These are phyloP conservation scores for Agrypnus murinus DNA, from an alignment of 2,888 invertebrate genomes.

Conservation along the genomic window DNA sequence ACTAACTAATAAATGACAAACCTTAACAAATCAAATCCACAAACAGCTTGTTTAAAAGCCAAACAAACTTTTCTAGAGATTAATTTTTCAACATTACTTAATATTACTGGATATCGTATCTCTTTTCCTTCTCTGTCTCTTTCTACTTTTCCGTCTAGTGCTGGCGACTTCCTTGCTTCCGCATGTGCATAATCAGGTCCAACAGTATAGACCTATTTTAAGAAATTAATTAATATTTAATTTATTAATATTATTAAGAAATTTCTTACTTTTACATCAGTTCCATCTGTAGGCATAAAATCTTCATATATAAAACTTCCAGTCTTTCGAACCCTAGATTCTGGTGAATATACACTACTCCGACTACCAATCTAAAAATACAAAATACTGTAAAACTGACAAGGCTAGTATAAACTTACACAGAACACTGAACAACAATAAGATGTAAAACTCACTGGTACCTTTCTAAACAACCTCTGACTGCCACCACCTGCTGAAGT, in stretches of 20 bases:
- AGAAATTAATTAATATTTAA: no score
- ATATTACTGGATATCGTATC: conserved; percentile 98
- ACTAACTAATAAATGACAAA: no score
- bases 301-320: conserved; percentile 99
- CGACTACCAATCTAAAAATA: conserved; percentile 92
- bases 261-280: conserved; percentile 69
- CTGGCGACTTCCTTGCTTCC: conserved; percentile 98
- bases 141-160: conserved; percentile 98
- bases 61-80: conserved; percentile 98
- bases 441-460: conserved; percentile 64
- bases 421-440: background rate
- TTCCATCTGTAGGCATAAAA: conserved; percentile 99
- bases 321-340: conserved; percentile 95
- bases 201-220: conserved; percentile 94
- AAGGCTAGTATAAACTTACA: no score
- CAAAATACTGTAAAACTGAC: conserved; percentile 44
- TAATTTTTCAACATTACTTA: conserved; percentile 97
- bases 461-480: conserved; percentile 98
- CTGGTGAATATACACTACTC: conserved; percentile 98
- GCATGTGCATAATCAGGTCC: conserved; percentile 99
- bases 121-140: conserved; percentile 98
- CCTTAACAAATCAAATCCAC: conserved; percentile 97
- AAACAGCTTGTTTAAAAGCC: conserved; percentile 98
- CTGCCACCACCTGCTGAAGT: conserved; percentile 98
- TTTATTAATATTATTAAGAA: background rate